phyloP scores from a whole-genome alignment of 2,888 invertebrate species.

The Schizotus pectinicornis region DNA sequence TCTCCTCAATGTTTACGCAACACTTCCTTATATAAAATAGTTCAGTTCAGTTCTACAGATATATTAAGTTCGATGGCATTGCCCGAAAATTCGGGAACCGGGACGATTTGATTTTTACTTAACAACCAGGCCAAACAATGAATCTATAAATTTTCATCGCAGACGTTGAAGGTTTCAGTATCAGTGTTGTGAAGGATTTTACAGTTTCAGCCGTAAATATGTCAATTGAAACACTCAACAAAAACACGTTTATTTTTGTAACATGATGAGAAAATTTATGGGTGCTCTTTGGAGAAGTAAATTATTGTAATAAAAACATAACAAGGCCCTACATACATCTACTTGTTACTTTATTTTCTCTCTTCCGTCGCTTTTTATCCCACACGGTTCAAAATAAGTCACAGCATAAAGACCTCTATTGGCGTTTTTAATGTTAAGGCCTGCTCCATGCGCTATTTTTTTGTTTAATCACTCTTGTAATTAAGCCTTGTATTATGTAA shows the following conservation, averaged over 20 bases:
- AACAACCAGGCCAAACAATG: constrained; percentile 3
- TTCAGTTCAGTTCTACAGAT: constrained; percentile 3
- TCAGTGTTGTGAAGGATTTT: constrained; percentile 1
- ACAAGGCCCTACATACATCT: constrained; percentile 12
- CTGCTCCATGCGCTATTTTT: no score
- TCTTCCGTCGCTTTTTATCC: neutral
- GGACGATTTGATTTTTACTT: no score
- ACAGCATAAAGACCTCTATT: neutral
- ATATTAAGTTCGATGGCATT: neutral
- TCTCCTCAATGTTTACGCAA: constrained; percentile 15
- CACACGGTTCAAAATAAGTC: neutral
- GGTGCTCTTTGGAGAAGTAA: constrained; percentile 15
- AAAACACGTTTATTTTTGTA: constrained; percentile 28
- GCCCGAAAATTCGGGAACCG: constrained; percentile 1
- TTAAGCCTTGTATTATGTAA: no score
- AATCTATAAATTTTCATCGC: constrained; percentile 17
- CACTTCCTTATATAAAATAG: constrained; percentile 7
- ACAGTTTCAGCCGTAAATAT: constrained; percentile 28
- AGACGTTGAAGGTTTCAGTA: constrained; percentile 7
- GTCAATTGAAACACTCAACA: constrained; percentile 30
- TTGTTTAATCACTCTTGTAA: no score
- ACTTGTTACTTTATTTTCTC: constrained; percentile 16
- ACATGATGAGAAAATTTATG: constrained; percentile 26
- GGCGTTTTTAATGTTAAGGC: no score
- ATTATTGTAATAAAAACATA: constrained; percentile 19